Base-by-base conservation (phyloP, 2,888 invertebrate species). In the Himalopsyche tibetana region DNA sequence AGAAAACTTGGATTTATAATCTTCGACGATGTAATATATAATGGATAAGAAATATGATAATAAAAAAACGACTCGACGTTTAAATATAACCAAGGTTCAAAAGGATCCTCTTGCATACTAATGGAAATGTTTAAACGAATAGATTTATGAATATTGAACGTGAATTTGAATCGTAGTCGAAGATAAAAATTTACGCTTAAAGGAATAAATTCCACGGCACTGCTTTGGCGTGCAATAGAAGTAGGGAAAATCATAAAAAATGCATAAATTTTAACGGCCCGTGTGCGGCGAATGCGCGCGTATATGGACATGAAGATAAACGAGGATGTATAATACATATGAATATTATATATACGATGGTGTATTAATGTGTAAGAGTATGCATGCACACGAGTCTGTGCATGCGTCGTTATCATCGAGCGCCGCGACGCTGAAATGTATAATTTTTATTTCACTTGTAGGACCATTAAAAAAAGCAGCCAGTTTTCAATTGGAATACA, bases 201-300 rank as follows among this genome's bases (percentile, higher is more conserved):
- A 63, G 63, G 28, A 63, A 63, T 63, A 63, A 19, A 63, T 63
- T 63, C 63, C 28, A 19, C 63, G 63, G 63, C 63, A 63, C 63
- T 63, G 63, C 19, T 63, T 63, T 28, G 63, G 19, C 19, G 63
- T 63, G 63, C 63, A 63, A 63, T 28, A 63, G 63, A 63, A 63
- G 63, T 19, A 63, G 63, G 19, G 5, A 63, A 51, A 63, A 63
- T 63, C 63, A 63, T 63, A 63, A 63, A 63, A 63, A 63, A 63
- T 63, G 63, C 63, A 63, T 63, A 63, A 63, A 63, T 63, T 63
- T 63, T 63, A 63, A 63, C 63, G 63, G 63, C 63, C 63, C 19
- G 63, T 63, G 63, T 63, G 63, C 63, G 63, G 63, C 8, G 5
- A 63, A 63, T 63, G 63, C 28, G 63, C 63, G 63, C 63, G 11